These are phyloP conservation scores for Craseonycteris thonglongyai DNA, from an alignment of 2,113 vertebrate genomes.

Conservation along the genomic window DNA sequence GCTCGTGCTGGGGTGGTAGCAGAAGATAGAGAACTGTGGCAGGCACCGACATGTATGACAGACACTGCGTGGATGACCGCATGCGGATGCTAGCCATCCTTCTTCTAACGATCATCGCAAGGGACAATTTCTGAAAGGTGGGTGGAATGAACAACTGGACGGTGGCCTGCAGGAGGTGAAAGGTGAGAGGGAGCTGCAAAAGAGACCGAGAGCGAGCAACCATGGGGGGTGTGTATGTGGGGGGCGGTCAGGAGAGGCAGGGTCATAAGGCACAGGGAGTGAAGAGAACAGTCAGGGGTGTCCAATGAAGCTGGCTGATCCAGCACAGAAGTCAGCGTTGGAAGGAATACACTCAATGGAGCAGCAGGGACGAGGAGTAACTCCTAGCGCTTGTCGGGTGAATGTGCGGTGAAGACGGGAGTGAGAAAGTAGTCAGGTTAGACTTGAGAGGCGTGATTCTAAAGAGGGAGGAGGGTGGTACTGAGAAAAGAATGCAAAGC, in stretches of 20 bases:
- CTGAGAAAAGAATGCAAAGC: not conserved
- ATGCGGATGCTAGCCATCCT: not conserved
- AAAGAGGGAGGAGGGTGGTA: not conserved
- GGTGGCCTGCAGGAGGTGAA: not conserved
- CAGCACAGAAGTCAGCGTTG: too few relatives aligned
- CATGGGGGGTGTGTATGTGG: too few relatives aligned
- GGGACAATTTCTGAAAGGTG: not conserved
- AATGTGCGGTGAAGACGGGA: not conserved
- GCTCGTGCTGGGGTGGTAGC: not conserved
- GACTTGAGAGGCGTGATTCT: not conserved
- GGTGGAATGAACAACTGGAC: not conserved
- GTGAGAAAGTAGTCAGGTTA: not conserved
- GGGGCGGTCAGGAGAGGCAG: not conserved
- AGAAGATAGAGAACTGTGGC: too few relatives aligned
- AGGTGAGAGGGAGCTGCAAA: not conserved
- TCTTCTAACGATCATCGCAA: not conserved
- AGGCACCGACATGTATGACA: not conserved
- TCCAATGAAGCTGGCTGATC: accelerated
- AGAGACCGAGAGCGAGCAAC: not conserved
- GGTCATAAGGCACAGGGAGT: not conserved
- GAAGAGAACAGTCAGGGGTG: accelerated
- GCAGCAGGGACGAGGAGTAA: accelerated
- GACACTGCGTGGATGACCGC: accelerated
- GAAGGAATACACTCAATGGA: not conserved
- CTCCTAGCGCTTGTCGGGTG: not conserved